Evolutionary conservation across 1,140 invertebrate genomes (phyloP).

Genomic region (Neodiprion lecontei): DNA sequence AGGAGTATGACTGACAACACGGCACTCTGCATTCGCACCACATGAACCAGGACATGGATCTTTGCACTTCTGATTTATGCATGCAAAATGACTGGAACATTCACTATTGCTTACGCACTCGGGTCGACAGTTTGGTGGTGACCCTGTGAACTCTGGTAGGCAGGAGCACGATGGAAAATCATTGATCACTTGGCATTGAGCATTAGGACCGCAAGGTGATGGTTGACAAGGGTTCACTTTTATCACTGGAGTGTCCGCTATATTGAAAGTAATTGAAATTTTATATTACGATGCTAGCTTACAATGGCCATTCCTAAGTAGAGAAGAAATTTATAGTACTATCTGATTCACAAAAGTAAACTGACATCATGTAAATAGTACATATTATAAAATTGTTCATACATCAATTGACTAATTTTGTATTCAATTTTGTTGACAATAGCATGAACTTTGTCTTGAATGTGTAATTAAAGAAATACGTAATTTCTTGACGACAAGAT

Average conservation of each 20-base stretch:
- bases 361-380: no score
- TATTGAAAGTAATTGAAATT: not conserved
- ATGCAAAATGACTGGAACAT: slow-evolving; percentile 73
- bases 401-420: no score
- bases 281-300: no score
- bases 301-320: no score
- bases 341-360: no score
- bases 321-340: no score
- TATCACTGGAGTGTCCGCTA: not conserved
- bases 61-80: slow-evolving; percentile 76
- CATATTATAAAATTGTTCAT: no score
- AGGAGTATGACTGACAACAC: slow-evolving; percentile 77
- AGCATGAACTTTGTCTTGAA: no score
- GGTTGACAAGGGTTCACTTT: slow-evolving; percentile 68
- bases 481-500: no score
- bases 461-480: no score
- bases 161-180: slow-evolving; percentile 77
- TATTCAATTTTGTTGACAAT: no score
- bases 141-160: slow-evolving; percentile 70
- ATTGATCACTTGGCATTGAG: slow-evolving; percentile 70
- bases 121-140: slow-evolving; percentile 75
- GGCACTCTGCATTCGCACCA: slow-evolving; percentile 75
- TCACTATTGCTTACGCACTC: slow-evolving; percentile 80
- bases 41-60: slow-evolving; percentile 81
- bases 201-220: slow-evolving; percentile 76